These are phyloP conservation scores for Hozukius guyotensis DNA, from an alignment of 2,797 vertebrate genomes.

Conservation along the genomic window DNA sequence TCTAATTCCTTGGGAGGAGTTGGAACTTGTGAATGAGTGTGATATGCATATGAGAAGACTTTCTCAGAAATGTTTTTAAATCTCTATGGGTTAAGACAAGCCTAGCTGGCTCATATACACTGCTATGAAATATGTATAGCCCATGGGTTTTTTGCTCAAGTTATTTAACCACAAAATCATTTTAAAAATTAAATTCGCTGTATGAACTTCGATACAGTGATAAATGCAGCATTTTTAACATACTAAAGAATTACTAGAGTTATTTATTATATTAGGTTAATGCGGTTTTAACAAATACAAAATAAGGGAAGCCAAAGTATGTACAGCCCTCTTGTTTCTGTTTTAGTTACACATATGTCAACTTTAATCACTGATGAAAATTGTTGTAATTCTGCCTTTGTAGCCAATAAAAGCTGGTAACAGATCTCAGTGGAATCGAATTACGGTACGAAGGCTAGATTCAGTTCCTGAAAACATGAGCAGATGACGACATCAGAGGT, in stretches of 20 bases:
- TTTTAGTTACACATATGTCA: not conserved
- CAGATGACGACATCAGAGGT: not conserved
- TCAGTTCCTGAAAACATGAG: not conserved
- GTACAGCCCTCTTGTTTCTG: not conserved
- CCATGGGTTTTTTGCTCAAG: not conserved
- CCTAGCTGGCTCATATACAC: not conserved
- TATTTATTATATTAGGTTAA: not conserved
- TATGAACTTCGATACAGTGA: not conserved
- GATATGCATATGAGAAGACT: not conserved
- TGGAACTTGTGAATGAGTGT: not conserved
- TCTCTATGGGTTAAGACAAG: not conserved
- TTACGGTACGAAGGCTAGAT: not conserved
- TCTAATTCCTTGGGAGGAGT: not conserved
- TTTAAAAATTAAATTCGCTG: not conserved
- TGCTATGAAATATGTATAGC: not conserved
- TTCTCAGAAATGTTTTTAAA: not conserved
- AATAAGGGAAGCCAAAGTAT: not conserved
- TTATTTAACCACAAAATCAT: not conserved
- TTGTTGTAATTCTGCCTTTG: not conserved
- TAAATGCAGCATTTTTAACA: not conserved
- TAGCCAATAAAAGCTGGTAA: not conserved
- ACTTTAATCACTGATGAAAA: conserved; percentile 11
- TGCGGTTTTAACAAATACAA: not conserved
- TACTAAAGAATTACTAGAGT: not conserved
- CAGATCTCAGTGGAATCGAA: not conserved